phyloP scores from a whole-genome alignment of 2,888 invertebrate species.

The Pegoplata infirma region DNA sequence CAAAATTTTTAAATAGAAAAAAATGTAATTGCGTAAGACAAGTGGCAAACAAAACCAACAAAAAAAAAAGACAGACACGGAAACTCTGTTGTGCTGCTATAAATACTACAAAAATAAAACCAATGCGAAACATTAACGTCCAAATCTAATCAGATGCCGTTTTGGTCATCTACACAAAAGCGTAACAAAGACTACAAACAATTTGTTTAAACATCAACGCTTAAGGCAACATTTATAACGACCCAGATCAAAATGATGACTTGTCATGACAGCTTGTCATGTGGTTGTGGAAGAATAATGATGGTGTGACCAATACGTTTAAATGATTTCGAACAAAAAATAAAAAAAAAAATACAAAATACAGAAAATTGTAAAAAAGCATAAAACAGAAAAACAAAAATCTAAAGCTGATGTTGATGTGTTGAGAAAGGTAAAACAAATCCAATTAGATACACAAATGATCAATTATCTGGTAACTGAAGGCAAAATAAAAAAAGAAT shows the following conservation, averaged over 20 bases:
- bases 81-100: slow-evolving; percentile 18
- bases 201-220: slow-evolving; percentile 54
- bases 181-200: slow-evolving; percentile 43
- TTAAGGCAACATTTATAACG: slow-evolving; percentile 50
- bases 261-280: slow-evolving; percentile 60
- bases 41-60: slow-evolving; percentile 51
- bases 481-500: slow-evolving; percentile 17
- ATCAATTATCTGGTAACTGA: slow-evolving; percentile 50
- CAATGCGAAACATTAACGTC: slow-evolving; percentile 45
- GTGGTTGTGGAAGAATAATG: slow-evolving; percentile 48
- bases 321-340: slow-evolving; percentile 31
- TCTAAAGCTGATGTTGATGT: slow-evolving; percentile 20
- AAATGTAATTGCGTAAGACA: slow-evolving; percentile 51
- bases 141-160: slow-evolving; percentile 51
- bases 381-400: not conserved
- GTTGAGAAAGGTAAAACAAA: slow-evolving; percentile 51
- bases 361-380: not conserved
- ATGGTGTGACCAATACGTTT: slow-evolving; percentile 52
- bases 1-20: slow-evolving; percentile 17
- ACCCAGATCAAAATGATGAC: slow-evolving; percentile 62
- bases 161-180: slow-evolving; percentile 51
- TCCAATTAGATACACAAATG: slow-evolving; percentile 56
- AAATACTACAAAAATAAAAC: slow-evolving; percentile 8
- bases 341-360: not conserved
- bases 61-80: slow-evolving; percentile 14